These are phyloP conservation scores for Itoplectis maculator DNA, from an alignment of 2,888 invertebrate species.

Conservation along the genomic window DNA sequence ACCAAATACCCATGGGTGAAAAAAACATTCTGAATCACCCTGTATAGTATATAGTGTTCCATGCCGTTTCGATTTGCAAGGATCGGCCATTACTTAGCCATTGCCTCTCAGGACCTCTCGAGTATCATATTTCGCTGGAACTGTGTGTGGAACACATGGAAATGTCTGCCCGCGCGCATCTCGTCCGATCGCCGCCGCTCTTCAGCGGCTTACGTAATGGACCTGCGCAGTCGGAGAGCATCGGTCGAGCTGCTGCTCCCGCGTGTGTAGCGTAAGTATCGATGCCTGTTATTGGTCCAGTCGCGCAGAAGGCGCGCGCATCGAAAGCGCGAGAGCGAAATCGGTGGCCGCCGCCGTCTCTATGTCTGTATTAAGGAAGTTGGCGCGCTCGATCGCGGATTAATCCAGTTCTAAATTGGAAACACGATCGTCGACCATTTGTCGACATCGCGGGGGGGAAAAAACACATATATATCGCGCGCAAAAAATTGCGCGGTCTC, in stretches of 20 bases:
- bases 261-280: constrained; percentile 12
- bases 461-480: too few relatives aligned
- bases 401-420: not conserved
- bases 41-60: constrained; percentile 7
- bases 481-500: too few relatives aligned
- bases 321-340: constrained; percentile 12
- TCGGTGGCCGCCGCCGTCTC: not conserved
- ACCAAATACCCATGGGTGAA: too few relatives aligned
- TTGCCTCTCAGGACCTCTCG: constrained; percentile 38
- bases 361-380: not conserved
- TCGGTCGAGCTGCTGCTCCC: constrained; percentile 51
- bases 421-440: too few relatives aligned
- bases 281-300: constrained; percentile 13
- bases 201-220: constrained; percentile 62
- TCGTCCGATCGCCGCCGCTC: constrained; percentile 58
- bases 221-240: not conserved
- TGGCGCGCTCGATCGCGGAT: not conserved
- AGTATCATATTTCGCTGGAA: constrained; percentile 15
- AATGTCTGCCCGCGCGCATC: constrained; percentile 43
- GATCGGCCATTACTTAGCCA: constrained; percentile 53
- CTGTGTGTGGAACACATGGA: constrained; percentile 3
- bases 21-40: too few relatives aligned
- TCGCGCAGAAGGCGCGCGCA: constrained; percentile 17
- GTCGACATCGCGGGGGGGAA: too few relatives aligned
- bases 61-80: constrained; percentile 38